Conservation (phyloP, 2,113 vertebrate species). For the Oreochromis spilurus region DNA sequence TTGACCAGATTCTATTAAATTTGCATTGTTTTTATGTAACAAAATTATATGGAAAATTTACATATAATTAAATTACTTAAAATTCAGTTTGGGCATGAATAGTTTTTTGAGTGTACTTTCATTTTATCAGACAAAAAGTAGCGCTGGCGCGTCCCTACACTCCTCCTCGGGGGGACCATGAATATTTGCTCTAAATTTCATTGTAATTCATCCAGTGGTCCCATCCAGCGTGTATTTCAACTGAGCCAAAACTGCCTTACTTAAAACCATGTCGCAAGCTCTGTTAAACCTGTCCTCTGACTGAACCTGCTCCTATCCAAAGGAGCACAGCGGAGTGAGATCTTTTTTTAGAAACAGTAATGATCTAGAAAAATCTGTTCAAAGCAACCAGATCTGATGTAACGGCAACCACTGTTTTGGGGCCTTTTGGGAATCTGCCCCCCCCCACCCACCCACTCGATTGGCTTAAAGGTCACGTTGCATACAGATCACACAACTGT, state of each 20-base stretch:
- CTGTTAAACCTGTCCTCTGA: not conserved
- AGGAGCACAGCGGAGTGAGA: not conserved
- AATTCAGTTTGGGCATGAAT: not conserved
- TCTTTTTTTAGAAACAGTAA: not conserved
- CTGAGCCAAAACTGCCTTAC: not conserved
- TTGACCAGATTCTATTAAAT: not conserved
- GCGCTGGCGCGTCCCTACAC: not conserved
- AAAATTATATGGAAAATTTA: not conserved
- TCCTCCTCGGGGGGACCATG: not conserved
- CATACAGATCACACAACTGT: slow-evolving; percentile 57
- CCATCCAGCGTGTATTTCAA: not conserved
- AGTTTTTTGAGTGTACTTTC: not conserved
- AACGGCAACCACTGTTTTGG: slow-evolving; percentile 22
- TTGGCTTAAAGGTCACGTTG: slow-evolving; percentile 61
- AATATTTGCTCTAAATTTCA: not conserved
- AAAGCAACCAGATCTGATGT: slow-evolving; percentile 1
- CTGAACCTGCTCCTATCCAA: not conserved
- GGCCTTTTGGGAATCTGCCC: slow-evolving; percentile 24
- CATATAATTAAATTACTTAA: not conserved
- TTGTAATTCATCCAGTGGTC: not conserved
- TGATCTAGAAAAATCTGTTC: not conserved
- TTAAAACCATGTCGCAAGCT: not conserved
- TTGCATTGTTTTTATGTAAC: not conserved
- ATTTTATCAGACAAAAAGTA: not conserved
- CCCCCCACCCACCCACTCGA: not conserved